phyloP scores from a whole-genome alignment of 1,140 invertebrate genomes.

The Andricus grossulariae region DNA sequence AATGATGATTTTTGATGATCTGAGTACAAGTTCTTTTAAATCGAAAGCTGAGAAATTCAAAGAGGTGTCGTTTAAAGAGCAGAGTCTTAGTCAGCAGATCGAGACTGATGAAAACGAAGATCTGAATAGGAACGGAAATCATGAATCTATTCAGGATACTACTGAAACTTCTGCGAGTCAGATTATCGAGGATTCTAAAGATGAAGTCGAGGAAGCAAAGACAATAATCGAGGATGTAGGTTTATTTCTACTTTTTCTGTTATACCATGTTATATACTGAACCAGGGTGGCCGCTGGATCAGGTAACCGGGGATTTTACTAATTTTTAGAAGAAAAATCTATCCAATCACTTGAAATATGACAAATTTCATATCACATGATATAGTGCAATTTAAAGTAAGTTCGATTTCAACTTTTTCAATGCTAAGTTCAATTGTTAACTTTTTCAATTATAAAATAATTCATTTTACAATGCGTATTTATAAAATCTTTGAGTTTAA shows the following conservation, averaged over 20 bases:
- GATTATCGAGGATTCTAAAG: slow-evolving; percentile 42
- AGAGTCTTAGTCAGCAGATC: slow-evolving; percentile 31
- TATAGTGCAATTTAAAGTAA: too few species aligned
- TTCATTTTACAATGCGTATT: too few species aligned
- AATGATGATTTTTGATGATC: slow-evolving; percentile 61
- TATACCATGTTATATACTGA: too few species aligned
- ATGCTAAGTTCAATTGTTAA: too few species aligned
- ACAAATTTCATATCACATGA: too few species aligned
- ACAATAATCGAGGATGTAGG: slow-evolving; percentile 59
- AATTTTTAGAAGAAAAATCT: too few species aligned
- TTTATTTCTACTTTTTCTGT: neutral
- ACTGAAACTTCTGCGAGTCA: slow-evolving; percentile 34
- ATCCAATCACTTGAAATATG: too few species aligned
- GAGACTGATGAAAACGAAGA: slow-evolving; percentile 27
- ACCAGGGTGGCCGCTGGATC: accelerated
- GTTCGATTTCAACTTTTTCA: too few species aligned
- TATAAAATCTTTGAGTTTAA: too few species aligned
- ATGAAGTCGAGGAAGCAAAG: slow-evolving; percentile 27
- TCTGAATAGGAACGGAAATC: slow-evolving; percentile 18
- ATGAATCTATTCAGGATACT: slow-evolving; percentile 37
- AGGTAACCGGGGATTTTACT: too few species aligned
- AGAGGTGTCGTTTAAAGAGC: neutral
- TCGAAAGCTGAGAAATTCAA: slow-evolving; percentile 26
- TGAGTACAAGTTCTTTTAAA: slow-evolving; percentile 37
- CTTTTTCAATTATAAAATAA: too few species aligned